Base-by-base conservation (phyloP, 35 echinoderm and acorn worm species). In the Chiridota heheva region DNA sequence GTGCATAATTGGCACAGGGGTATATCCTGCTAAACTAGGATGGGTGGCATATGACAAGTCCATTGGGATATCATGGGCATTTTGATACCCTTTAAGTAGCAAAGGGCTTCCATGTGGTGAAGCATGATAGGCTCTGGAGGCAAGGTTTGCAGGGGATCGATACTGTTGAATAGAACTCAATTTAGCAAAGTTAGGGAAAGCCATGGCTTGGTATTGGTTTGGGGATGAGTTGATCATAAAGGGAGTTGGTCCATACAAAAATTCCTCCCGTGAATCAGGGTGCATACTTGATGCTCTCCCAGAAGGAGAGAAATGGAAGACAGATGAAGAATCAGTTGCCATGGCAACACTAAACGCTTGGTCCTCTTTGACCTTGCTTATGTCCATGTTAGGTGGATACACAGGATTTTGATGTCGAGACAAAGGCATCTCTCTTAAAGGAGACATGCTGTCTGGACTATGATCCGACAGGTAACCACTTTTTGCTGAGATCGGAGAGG, bases 1-100 rank as follows among this genome's bases (percentile, higher is more conserved):
- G 48, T 84, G 81, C 85, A 87, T 87, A 13, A 87, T 87, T n/a
- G 85, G 85, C 36, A 87, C 60, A 28, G 56, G 75, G 36, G 75
- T 78, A 12, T 49, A 61, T 59, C n/a, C n/a, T n/a, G 75, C n/a
- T 69, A 75, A 92, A 69, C 92, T 67, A 45, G 81, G 78, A 44
- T 90, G 76, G 62, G 85, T 90, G 41, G 82, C 85, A 67, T 98
- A 92, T 2, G 95, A 91, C 55, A 98, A 63, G 55, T 98, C 95
- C 85, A 98, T 98, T 16, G 95, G 95, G 69, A 91, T 88, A 43
- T 98, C 95, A 67, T 91, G 84, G 20, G 83, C 62, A 41, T 81
- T 84, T 64, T 84, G 89, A 43, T 88, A 98, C 46, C 86, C 84
- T 59, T 91, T 91, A 26, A 91, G 86, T 28, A 88, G 62, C 18